Evolutionary conservation across 2,797 vertebrate species (phyloP), one percentile per base, ranked within the genome.

Genomic region (Kryptopterus vitreolus): DNA sequence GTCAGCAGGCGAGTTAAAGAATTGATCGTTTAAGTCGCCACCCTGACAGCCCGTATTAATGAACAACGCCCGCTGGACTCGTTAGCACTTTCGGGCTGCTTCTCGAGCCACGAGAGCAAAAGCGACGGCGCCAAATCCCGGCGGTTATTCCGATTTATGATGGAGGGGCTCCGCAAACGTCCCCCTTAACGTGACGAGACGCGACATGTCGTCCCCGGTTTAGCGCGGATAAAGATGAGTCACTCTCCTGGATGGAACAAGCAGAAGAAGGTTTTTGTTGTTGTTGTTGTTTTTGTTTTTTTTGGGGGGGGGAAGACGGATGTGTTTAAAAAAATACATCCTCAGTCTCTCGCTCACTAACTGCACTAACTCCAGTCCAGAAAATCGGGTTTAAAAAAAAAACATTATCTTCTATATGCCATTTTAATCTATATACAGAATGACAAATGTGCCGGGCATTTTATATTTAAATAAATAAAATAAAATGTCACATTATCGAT

Each of bases 11-110:
- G 76, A 65, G 59, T 72, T 63, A 55, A 63, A 81, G 57, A 62
- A 82, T 66, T 58, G 76, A 82, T 73, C 61, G 15, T 13, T 29
- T 65, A 82, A 78, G 68, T 78, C 59, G 12, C 55, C 52, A 78
- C 69, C n/a, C 31, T 46, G 29, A 74, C 58, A 31, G 61, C 57
- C 52, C 50, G 29, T 70, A 82, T 73, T 82, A 82, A 77, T 57
- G 70, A 68, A 73, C n/a, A n/a, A 65, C 50, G 16, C 53, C 52
- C 38, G 1, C 10, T 0, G n/a, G 69, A 74, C 81, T 82, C 35
- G 78, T 82, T 78, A 74, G 68, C 50, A 24, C 6, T 55, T 26
- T 72, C 75, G 65, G 20, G 55, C 29, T 52, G n/a, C n/a, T 59
- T 57, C 43, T 24, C 73, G 52, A 66, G 24, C n/a, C 2, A 33